Evolutionary conservation across 1,140 invertebrate genomes (phyloP), one percentile per base, ranked within the genome.

Genomic region (Bombus consobrinus): DNA sequence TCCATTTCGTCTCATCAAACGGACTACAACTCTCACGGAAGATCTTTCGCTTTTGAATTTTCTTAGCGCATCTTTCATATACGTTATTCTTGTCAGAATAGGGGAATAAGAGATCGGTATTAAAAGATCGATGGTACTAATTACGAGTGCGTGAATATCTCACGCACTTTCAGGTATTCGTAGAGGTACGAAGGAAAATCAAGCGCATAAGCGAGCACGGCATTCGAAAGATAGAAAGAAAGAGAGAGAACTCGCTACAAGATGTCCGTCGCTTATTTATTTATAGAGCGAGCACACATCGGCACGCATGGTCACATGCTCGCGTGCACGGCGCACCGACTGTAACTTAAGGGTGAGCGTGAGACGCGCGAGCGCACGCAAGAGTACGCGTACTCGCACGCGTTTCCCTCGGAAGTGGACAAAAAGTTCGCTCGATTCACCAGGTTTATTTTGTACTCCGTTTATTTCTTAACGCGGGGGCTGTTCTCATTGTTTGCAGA

Each of bases 191-290:
- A 91, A 92, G 88, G 91, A 91, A 93, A 93, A 93, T 92, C 89
- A 91, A 83, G 90, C 89, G 81, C 90, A 85, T 87, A 90, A 92
- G 77, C 89, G 89, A 88, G 83, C 74, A 87, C 84, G 88, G 83
- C 87, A 62, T 75, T 64, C 41, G 62, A 66, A 25, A 22, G 68
- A 81, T 34, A 73, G 37, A 73, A 59, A 78, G n/a, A 69, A 66
- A 78, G 62, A 79, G 39, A 79, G 76, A 79, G 88, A 88, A 85
- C 71, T 84, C 78, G 90, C 78, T 91, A 92, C 91, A 92, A 93
- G 90, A 93, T 92, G 92, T 92, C 90, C 90, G 88, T 93, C 88
- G 91, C 76, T 91, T 93, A 92, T 92, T 93, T 93, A 93, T 93
- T 93, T 93, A 93, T 93, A 93, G 93, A 92, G 87, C 88, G 91